Base-by-base conservation (phyloP, 2,113 vertebrate genomes). In the Nettapus auritus region DNA sequence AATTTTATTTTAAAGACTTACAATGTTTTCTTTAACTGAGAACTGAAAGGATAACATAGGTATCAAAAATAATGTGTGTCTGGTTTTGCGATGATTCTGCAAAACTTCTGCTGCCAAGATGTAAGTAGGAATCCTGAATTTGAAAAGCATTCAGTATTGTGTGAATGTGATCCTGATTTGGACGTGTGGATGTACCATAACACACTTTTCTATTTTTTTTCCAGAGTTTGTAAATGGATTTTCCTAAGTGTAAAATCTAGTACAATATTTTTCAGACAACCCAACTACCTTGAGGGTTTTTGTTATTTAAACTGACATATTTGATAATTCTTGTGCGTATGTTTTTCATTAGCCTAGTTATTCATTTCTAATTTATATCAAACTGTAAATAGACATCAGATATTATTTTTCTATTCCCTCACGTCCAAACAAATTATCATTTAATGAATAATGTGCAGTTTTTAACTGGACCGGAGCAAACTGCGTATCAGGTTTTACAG, bases 361-460 rank as follows among this genome's bases (percentile, higher is more conserved):
- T 71, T 84, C 50, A 66, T 76, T 90, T 92, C 12, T 88, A 62
- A 79, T 95, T 95, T 90, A 57, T 62, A 69, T 94, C 11, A 84
- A 76, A 79, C 53, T 57, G 13, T 64, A 90, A 81, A 90, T 62
- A 88, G 77, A 75, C 33, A 84, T 57, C 40, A 79, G 52, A 52
- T 79, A 40, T 18, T 81, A 3, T 84, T 84, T 92, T 82, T 88
- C 34, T 8, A 88, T 90, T 82, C 66, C 59, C 38, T 6, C 20
- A 8, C 29, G 25, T 86, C 56, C 66, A 92, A 95, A 71, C 13
- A 79, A 76, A 90, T 91, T 44, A 88, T 48, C 42, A 78, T 60
- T 84, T 76, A 76, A 90, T 86, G n/a, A 79, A 60, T 66, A 73
- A 79, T 0, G 0, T 36, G 38, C 0, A 0, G 6, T 17, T 64